A percentile compares a stretch with the other conserved stretches of the same genome.
These are phyloP conservation scores for Syngnathus scovelli DNA, from an alignment of 2,113 vertebrate genomes.

Conservation along the genomic window DNA sequence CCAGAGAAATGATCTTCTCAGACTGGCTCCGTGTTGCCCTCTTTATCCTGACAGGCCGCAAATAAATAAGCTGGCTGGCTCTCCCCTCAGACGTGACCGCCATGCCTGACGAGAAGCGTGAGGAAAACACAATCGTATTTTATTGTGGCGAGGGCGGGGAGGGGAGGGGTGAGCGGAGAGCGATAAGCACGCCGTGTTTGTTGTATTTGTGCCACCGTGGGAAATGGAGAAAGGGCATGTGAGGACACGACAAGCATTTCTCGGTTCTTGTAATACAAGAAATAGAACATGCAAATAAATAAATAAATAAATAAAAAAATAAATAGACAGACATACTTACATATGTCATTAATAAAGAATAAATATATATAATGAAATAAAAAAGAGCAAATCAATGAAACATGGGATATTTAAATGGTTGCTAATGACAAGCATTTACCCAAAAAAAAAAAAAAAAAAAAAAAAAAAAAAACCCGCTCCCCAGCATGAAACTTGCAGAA, in stretches of 20 bases:
- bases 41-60: conserved; percentile 70
- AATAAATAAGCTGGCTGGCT: conserved; percentile 65
- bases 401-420: conserved; percentile 51
- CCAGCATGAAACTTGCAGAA: conserved; percentile 83
- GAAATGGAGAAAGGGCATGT: conserved; percentile 39
- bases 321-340: no score
- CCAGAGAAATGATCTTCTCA: conserved; percentile 71
- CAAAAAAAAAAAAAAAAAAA: conserved; percentile 3
- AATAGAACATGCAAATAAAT: not conserved
- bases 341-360: no score
- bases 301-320: no score
- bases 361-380: no score
- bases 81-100: conserved; percentile 59
- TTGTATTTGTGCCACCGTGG: conserved; percentile 63
- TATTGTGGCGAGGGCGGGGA: conserved; percentile 48
- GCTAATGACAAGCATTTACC: conserved; percentile 44
- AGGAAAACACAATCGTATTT: conserved; percentile 56
- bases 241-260: conserved; percentile 36
- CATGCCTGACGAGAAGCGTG: conserved; percentile 59
- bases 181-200: conserved; percentile 62
- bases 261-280: no score
- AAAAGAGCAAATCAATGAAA: conserved; percentile 21
- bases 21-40: conserved; percentile 63
- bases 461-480: conserved; percentile 60
- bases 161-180: conserved; percentile 19